phyloP scores from a whole-genome alignment of 2,113 vertebrate genomes.

The Buteo buteo region DNA sequence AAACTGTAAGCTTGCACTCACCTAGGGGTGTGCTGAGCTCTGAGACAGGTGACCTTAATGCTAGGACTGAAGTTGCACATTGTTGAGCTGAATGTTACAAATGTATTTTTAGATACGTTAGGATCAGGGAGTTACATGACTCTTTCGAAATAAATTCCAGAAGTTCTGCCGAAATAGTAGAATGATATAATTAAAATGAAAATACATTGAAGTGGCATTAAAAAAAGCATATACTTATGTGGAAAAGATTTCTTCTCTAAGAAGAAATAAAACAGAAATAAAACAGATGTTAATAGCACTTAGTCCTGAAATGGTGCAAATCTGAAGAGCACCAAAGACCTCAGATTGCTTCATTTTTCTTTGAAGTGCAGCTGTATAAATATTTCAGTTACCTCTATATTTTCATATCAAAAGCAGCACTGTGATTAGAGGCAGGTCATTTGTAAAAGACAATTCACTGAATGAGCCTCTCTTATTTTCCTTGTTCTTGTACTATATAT shows the following conservation, averaged over 20 bases:
- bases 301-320: not conserved
- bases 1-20: not conserved
- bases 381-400: not conserved
- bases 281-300: not conserved
- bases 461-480: not conserved
- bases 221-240: not conserved
- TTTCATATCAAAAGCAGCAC: not conserved
- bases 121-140: not conserved
- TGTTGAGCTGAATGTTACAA: not conserved
- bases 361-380: not conserved
- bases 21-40: not conserved
- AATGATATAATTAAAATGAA: not conserved
- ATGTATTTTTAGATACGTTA: not conserved
- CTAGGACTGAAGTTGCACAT: not conserved
- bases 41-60: not conserved
- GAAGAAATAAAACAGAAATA: too few species aligned
- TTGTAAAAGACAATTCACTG: not conserved
- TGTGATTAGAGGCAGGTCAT: not conserved
- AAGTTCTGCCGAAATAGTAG: not conserved
- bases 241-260: not conserved
- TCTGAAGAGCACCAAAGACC: not conserved
- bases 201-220: not conserved
- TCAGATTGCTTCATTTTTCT: not conserved
- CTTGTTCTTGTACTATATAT: not conserved
- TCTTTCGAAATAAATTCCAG: not conserved